Conservation (phyloP, 1,140 invertebrate genomes). For the Panulirus ornatus region DNA sequence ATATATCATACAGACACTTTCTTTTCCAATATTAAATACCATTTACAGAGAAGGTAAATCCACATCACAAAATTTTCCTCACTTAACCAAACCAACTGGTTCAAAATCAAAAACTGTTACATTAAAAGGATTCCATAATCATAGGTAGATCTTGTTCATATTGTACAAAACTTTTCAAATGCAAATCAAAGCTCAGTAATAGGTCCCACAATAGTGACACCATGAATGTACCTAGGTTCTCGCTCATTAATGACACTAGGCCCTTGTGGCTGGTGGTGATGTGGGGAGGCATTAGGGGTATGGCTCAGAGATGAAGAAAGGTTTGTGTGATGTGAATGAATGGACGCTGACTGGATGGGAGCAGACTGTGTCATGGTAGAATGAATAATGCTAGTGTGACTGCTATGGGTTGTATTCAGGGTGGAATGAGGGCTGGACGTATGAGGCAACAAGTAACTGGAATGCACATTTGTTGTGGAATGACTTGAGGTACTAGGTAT, state of each 20-base stretch:
- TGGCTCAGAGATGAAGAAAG: constrained; percentile 13
- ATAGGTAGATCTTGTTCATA: not conserved
- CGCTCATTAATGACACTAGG: constrained; percentile 6
- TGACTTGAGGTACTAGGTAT: constrained; percentile 39
- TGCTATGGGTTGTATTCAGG: constrained; percentile 1
- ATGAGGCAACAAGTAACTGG: constrained; percentile 47
- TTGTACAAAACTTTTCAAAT: not conserved
- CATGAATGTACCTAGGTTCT: constrained; percentile 39
- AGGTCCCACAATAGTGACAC: constrained; percentile 60
- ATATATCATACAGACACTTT: not conserved
- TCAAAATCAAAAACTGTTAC: not conserved
- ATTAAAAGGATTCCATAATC: not conserved
- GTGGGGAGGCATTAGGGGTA: constrained; percentile 31
- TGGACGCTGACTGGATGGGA: not conserved
- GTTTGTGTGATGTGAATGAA: constrained; percentile 27
- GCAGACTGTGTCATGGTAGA: not conserved
- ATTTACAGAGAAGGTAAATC: not conserved
- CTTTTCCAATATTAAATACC: not conserved
- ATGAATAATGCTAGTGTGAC: constrained; percentile 25
- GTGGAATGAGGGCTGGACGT: not conserved
- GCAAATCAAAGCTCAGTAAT: constrained; percentile 59
- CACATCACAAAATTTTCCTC: not conserved
- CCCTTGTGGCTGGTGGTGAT: constrained; percentile 40
- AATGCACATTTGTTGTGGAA: constrained; percentile 27
- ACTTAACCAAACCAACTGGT: not conserved